These are phyloP conservation scores for Amphiduros pacificus DNA, from an alignment of 2,888 invertebrate genomes.

Conservation along the genomic window DNA sequence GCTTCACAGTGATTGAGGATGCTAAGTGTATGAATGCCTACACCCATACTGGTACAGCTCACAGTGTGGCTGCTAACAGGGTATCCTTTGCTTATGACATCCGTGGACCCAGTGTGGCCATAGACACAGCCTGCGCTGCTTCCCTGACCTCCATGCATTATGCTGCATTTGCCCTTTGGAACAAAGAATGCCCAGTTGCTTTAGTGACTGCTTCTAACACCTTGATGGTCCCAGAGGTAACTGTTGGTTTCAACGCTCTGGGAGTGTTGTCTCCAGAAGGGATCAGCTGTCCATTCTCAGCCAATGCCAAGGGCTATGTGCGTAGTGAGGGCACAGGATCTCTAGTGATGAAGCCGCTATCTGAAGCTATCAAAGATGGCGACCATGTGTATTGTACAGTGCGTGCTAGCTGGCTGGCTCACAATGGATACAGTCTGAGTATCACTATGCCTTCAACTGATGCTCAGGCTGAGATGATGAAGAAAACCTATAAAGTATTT, in stretches of 20 bases:
- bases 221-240: constrained; percentile 41
- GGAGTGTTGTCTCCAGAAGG: constrained; percentile 50
- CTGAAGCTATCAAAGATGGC: constrained; percentile 27
- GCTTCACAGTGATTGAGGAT: constrained; percentile 12
- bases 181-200: constrained; percentile 32
- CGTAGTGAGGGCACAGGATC: constrained; percentile 53
- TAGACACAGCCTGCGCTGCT: constrained; percentile 53
- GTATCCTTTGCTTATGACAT: constrained; percentile 42
- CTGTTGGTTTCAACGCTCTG: constrained; percentile 39
- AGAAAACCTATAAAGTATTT: constrained; percentile 15
- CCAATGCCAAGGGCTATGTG: constrained; percentile 54
- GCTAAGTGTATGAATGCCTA: constrained; percentile 20
- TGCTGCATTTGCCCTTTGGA: constrained; percentile 24
- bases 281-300: constrained; percentile 51
- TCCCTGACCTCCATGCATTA: constrained; percentile 30
- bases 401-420: constrained; percentile 42
- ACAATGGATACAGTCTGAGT: constrained; percentile 49
- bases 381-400: constrained; percentile 39
- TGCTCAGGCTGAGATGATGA: constrained; percentile 23
- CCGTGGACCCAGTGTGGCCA: constrained; percentile 44
- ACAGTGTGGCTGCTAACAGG: constrained; percentile 36
- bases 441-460: constrained; percentile 37
- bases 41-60: constrained; percentile 26
- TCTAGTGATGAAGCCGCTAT: constrained; percentile 45
- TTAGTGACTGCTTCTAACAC: constrained; percentile 46